These are phyloP conservation scores for Macropodus opercularis DNA, from an alignment of 2,797 vertebrate genomes.

Conservation along the genomic window DNA sequence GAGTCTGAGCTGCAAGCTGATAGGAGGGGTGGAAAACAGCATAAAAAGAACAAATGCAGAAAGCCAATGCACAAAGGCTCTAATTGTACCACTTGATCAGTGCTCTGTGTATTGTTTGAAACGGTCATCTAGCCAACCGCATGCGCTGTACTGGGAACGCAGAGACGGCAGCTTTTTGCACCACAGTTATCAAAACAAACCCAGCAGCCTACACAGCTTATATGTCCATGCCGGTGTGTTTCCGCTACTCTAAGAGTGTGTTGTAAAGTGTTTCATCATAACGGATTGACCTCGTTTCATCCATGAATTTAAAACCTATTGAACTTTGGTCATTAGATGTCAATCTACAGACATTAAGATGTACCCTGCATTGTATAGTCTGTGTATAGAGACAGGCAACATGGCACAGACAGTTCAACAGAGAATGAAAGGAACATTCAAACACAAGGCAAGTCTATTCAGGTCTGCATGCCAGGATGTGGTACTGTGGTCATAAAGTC, in stretches of 20 bases:
- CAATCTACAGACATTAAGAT: background rate
- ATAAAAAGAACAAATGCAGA: slow-evolving; percentile 68
- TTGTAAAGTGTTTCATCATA: background rate
- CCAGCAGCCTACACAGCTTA: background rate
- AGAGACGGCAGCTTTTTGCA: background rate
- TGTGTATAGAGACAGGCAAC: too few relatives aligned
- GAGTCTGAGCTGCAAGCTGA: slow-evolving; percentile 76
- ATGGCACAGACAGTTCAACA: slow-evolving; percentile 19
- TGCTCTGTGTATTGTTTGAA: slow-evolving; percentile 50
- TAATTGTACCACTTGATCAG: slow-evolving; percentile 67
- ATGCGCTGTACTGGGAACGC: slow-evolving; percentile 11
- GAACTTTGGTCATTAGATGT: background rate
- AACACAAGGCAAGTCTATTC: slow-evolving; percentile 44
- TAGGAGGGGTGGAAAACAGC: slow-evolving; percentile 65
- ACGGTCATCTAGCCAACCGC: slow-evolving; percentile 35
- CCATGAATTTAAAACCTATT: slow-evolving; percentile 4
- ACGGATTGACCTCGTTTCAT: background rate
- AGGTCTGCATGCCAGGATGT: slow-evolving; percentile 25
- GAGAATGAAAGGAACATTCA: slow-evolving; percentile 30
- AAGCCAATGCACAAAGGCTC: slow-evolving; percentile 65
- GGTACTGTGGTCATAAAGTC: slow-evolving; percentile 45
- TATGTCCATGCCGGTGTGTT: background rate
- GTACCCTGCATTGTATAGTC: rapidly evolving
- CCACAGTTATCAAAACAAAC: slow-evolving; percentile 1
- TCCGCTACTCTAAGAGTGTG: rapidly evolving